Conservation (phyloP, 2,888 invertebrate genomes). For the Drosophila atroscutellata region DNA sequence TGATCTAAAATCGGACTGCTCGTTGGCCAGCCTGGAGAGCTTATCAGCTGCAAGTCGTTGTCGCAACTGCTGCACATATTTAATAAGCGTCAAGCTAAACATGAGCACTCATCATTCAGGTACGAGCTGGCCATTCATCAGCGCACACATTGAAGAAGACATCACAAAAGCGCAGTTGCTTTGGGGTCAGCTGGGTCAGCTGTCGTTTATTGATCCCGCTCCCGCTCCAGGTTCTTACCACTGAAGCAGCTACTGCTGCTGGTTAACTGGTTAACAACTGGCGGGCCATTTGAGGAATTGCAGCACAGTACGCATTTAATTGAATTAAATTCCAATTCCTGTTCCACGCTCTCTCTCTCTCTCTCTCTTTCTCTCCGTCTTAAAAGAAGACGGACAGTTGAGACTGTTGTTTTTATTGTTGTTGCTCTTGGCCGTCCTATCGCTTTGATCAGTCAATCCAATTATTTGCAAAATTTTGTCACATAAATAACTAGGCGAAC, state of each 20-base stretch:
- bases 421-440: slow-evolving; percentile 65
- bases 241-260: background rate
- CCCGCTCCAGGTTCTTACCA: background rate
- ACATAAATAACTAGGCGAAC: slow-evolving; percentile 84
- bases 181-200: slow-evolving; percentile 75
- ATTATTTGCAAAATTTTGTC: slow-evolving; percentile 85
- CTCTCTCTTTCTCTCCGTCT: background rate
- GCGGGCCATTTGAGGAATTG: slow-evolving; percentile 78
- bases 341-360: slow-evolving; percentile 9
- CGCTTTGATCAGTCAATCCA: slow-evolving; percentile 85
- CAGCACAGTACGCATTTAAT: slow-evolving; percentile 83
- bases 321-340: slow-evolving; percentile 83
- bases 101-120: slow-evolving; percentile 73
- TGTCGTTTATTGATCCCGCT: slow-evolving; percentile 35
- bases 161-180: slow-evolving; percentile 37
- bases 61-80: slow-evolving; percentile 69
- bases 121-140: slow-evolving; percentile 54
- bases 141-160: slow-evolving; percentile 60
- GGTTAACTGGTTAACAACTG: slow-evolving; percentile 63
- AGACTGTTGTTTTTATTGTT: slow-evolving; percentile 1
- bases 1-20: slow-evolving; percentile 15
- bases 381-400: background rate
- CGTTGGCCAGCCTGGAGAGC: slow-evolving; percentile 3
- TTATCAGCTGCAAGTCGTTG: slow-evolving; percentile 63
- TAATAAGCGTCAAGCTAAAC: slow-evolving; percentile 69